Evolutionary conservation across 2,113 vertebrate species (phyloP), one percentile per base, ranked within the genome.

Genomic region (Sprattus sprattus): DNA sequence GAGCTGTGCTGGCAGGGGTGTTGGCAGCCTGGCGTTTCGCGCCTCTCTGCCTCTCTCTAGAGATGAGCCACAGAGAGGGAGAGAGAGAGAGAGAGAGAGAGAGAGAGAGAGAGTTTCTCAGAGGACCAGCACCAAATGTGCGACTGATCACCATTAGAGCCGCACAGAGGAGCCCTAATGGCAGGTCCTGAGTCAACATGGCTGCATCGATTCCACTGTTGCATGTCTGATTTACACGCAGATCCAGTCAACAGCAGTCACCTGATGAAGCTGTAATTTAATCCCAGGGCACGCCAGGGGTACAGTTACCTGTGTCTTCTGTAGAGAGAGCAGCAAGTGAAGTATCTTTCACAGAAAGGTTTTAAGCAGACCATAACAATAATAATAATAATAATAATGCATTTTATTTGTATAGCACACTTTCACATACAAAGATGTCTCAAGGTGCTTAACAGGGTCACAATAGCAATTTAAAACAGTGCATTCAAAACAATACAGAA

Each of bases 11-110:
- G 22, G 83, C 32, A 82, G 84, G 83, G 81, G 88, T 88, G 89
- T 92, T 86, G 89, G 89, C 84, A 85, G 49, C 85, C 87, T 83
- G 75, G 78, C 22, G 85, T 87, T 86, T 90, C 44, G 50, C 86
- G 87, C 87, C 28, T 49, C 82, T 45, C 80, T 85, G 81, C 46
- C 80, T 45, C 82, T 82, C 90, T 90, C 88, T 85, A 86, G 86
- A 84, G 88, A 89, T 91, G 90, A 91, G 90, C 91, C 91, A 87
- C 46, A 9, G 88, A 91, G 67, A 49, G 84, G 28, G 85, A 80
- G 87, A 86, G 81, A 84, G 52, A 84, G 85, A 44, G 1, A 86
- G 88, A 49, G 47, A 10, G 7, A 49, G 47, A 49, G 47, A 10
- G 13, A n/a, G n/a, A n/a, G n/a, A 39, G 71, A 39, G 71, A 39